A percentile compares a stretch with the other conserved stretches of the same genome.
These are phyloP conservation scores for Protomyctophum bolini DNA, from an alignment of 2,113 vertebrate species.

Conservation along the genomic window DNA sequence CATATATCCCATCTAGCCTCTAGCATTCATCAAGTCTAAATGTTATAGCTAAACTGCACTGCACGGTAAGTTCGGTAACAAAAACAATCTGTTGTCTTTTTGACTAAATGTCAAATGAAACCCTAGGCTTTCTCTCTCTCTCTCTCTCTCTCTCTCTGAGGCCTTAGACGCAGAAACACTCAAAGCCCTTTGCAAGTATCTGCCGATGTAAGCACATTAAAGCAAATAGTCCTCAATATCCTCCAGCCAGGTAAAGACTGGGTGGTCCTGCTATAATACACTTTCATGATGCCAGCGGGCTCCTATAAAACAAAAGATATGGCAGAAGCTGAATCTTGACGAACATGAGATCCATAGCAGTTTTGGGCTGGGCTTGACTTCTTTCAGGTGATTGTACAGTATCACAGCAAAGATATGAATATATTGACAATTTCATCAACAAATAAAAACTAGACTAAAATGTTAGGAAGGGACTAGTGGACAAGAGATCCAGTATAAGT, in stretches of 20 bases:
- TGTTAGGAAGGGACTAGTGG: too few relatives aligned
- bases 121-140: slow-evolving; percentile 10
- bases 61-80: slow-evolving; percentile 27
- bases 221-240: slow-evolving; percentile 13
- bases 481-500: too few relatives aligned
- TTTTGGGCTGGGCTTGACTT: neutral
- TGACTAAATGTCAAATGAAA: slow-evolving; percentile 17
- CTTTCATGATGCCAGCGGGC: slow-evolving; percentile 1
- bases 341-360: slow-evolving; percentile 1
- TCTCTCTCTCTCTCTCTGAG: slow-evolving; percentile 11
- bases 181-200: slow-evolving; percentile 1
- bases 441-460: too few relatives aligned
- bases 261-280: slow-evolving; percentile 3
- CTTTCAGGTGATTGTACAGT: slow-evolving; percentile 13
- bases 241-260: neutral
- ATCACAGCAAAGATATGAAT: neutral
- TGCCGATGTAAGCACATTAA: neutral
- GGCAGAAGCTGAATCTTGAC: slow-evolving; percentile 5
- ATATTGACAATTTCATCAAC: too few relatives aligned
- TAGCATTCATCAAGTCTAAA: slow-evolving; percentile 29
- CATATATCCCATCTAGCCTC: slow-evolving; percentile 17
- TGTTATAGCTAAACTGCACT: slow-evolving; percentile 30
- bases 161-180: slow-evolving; percentile 20
- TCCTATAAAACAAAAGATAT: slow-evolving; percentile 1
- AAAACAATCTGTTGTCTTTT: slow-evolving; percentile 42